Evolutionary conservation across 2,888 invertebrate species (phyloP).

Genomic region (Opisthograptis luteolata): DNA sequence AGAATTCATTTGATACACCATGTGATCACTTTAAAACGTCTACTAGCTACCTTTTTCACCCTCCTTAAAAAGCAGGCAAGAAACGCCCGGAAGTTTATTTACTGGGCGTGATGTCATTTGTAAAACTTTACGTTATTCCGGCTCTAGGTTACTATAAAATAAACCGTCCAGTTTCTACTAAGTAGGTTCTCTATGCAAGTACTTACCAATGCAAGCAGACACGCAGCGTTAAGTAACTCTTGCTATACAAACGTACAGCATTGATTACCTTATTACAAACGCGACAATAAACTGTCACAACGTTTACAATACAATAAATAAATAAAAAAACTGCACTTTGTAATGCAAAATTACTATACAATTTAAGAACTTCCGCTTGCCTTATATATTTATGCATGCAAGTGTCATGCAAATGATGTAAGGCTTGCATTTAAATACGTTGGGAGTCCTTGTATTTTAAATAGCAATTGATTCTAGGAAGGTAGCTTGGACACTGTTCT

Average conservation of each 20-base stretch:
- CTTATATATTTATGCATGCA: constrained; percentile 19
- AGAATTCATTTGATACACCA: too few species aligned
- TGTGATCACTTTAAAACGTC: too few species aligned
- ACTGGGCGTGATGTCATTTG: too few species aligned
- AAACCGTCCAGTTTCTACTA: too few species aligned
- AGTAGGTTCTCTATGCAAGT: background rate
- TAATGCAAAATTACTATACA: constrained; percentile 9
- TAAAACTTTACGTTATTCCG: too few species aligned
- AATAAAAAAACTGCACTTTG: constrained; percentile 15
- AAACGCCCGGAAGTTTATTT: too few species aligned
- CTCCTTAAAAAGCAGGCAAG: too few species aligned
- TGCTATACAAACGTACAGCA: constrained; percentile 14
- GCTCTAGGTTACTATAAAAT: too few species aligned
- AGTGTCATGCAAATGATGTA: constrained; percentile 22
- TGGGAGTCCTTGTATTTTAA: constrained; percentile 21
- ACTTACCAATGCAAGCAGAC: background rate
- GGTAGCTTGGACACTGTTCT: background rate
- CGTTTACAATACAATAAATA: constrained; percentile 15
- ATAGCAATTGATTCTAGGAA: constrained; percentile 5
- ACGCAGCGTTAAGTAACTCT: constrained; percentile 19
- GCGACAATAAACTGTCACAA: constrained; percentile 24
- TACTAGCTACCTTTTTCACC: too few species aligned
- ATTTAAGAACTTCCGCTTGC: constrained; percentile 23
- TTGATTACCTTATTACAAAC: constrained; percentile 21
- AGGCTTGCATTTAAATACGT: constrained; percentile 3